Conservation (phyloP, 2,797 vertebrate species). For the Acropternis orthonyx region DNA sequence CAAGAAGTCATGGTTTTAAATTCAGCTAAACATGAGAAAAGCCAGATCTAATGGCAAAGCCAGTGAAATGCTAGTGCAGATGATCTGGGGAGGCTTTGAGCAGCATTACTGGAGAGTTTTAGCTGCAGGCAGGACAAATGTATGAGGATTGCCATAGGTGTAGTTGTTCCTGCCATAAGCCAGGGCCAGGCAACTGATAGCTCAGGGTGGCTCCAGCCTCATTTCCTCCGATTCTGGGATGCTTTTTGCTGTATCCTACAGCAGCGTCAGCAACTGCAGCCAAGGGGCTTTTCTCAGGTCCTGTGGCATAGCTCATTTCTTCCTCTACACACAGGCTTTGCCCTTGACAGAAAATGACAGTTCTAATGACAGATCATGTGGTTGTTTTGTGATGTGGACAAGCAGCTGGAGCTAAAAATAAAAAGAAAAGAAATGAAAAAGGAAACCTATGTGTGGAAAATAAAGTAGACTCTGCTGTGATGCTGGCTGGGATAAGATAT, state of each 20-base stretch:
- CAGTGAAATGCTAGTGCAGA: background rate
- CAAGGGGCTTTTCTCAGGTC: slow-evolving; percentile 49
- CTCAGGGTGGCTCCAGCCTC: background rate
- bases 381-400: slow-evolving; percentile 44
- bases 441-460: slow-evolving; percentile 13
- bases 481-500: background rate
- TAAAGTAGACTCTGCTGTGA: background rate
- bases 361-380: slow-evolving; percentile 35
- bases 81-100: background rate
- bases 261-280: background rate
- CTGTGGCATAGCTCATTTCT: slow-evolving; percentile 10
- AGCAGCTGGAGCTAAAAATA: slow-evolving; percentile 54
- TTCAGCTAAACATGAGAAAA: background rate
- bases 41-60: background rate
- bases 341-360: slow-evolving; percentile 52
- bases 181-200: background rate
- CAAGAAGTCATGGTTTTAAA: background rate
- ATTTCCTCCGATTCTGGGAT: background rate
- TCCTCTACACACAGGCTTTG: background rate
- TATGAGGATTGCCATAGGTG: background rate
- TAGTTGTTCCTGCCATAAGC: background rate
- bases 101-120: background rate
- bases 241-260: slow-evolving; percentile 20
- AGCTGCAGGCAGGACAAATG: background rate
- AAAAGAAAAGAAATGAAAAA: slow-evolving; percentile 8